Evolutionary conservation across 2,888 invertebrate species (phyloP).

Genomic region (Lasioglossum calceatum): DNA sequence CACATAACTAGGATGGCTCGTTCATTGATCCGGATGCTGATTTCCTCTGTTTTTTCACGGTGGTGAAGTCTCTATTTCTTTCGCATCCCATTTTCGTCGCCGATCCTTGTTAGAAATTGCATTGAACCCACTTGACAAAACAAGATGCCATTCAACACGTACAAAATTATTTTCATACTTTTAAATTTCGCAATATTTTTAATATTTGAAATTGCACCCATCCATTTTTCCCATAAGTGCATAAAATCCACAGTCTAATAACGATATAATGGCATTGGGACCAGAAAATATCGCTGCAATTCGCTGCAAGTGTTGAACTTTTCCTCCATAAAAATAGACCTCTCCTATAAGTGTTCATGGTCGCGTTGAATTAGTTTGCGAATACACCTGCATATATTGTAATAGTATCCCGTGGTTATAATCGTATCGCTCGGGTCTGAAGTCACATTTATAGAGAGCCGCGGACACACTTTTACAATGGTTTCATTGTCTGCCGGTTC

Average conservation of each 20-base stretch:
- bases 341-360: neutral
- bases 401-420: constrained; percentile 1
- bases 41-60: constrained; percentile 31
- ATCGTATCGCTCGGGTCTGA: constrained; percentile 9
- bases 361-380: constrained; percentile 6
- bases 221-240: neutral
- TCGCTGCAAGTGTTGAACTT: neutral
- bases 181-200: too few relatives aligned
- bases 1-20: constrained; percentile 67
- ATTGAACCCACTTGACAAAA: neutral
- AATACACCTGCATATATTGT: neutral
- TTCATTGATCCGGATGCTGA: constrained; percentile 56
- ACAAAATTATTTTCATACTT: neutral
- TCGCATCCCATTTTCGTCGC: neutral
- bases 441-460: neutral
- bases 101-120: neutral
- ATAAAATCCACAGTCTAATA: neutral
- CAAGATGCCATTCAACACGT: neutral
- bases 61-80: neutral
- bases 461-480: constrained; percentile 16
- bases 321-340: neutral
- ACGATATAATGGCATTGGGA: neutral
- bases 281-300: neutral
- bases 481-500: constrained; percentile 1
- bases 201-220: too few relatives aligned